Evolutionary conservation across 2,888 invertebrate species (phyloP).

Genomic region (Lasioglossum oenotherae): DNA sequence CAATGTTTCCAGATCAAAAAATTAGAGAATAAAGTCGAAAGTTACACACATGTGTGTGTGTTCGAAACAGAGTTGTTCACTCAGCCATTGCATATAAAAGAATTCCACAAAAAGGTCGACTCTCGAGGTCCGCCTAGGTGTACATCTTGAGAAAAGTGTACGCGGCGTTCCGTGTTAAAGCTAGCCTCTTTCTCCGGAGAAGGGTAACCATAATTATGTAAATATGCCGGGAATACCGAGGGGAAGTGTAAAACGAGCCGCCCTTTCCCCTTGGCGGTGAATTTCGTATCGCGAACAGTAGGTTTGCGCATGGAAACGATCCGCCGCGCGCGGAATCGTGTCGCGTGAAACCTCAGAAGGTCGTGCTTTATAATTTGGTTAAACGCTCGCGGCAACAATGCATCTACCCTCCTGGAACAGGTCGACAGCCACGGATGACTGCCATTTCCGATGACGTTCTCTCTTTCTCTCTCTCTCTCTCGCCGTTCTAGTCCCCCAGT

Average conservation of each 20-base stretch:
- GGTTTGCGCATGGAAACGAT: neutral
- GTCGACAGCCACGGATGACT: slow-evolving; percentile 48
- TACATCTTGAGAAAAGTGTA: neutral
- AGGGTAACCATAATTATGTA: neutral
- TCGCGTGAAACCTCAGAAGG: slow-evolving; percentile 21
- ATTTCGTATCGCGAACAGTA: neutral
- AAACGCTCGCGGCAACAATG: slow-evolving; percentile 37
- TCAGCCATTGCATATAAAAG: neutral
- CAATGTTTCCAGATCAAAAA: neutral
- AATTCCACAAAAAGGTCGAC: neutral
- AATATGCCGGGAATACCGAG: neutral
- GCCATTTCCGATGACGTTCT: slow-evolving; percentile 58
- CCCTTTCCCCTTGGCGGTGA: neutral
- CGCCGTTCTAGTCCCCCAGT: slow-evolving; percentile 47
- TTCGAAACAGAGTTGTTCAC: neutral
- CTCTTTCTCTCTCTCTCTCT: slow-evolving; percentile 2
- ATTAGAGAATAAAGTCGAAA: neutral
- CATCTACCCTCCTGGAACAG: slow-evolving; percentile 36
- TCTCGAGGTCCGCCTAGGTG: too few species aligned
- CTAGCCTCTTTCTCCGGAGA: neutral
- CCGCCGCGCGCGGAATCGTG: slow-evolving; percentile 1
- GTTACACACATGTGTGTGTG: too few species aligned
- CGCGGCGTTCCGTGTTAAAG: neutral
- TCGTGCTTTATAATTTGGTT: slow-evolving; percentile 17
- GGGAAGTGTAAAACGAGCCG: neutral